A percentile compares a stretch with the other conserved stretches of the same genome.
Conservation (phyloP, 2,888 invertebrate genomes). For the Epinotia brunnichana region DNA sequence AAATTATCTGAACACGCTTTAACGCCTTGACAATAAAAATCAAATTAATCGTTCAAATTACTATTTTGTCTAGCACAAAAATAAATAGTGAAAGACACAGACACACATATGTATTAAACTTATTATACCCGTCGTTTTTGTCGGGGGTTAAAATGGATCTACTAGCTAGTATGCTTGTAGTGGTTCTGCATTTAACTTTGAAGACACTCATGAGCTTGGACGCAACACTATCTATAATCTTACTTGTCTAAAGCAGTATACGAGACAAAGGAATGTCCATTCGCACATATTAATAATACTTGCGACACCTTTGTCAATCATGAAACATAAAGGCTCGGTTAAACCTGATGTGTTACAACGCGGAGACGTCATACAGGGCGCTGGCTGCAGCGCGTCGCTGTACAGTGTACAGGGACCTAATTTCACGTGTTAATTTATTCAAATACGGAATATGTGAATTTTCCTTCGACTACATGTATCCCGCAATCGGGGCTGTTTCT, state of each 20-base stretch:
- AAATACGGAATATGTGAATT: neutral
- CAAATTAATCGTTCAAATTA: neutral
- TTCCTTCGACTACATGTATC: neutral
- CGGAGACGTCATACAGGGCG: neutral
- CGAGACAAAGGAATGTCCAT: constrained; percentile 33
- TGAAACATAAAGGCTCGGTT: neutral
- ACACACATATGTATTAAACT: too few relatives aligned
- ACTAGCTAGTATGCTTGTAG: neutral
- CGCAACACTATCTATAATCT: constrained; percentile 15
- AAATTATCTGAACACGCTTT: neutral
- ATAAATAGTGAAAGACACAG: too few relatives aligned
- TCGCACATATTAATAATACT: constrained; percentile 37
- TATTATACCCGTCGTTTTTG: too few relatives aligned
- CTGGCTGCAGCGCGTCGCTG: too few relatives aligned
- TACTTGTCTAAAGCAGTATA: constrained; percentile 10
- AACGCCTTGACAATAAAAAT: neutral
- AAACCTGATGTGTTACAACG: neutral
- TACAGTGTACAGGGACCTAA: too few relatives aligned
- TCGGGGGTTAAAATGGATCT: too few relatives aligned
- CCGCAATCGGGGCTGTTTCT: neutral
- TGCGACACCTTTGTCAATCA: constrained; percentile 39
- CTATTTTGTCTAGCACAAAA: too few relatives aligned
- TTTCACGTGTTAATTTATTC: neutral
- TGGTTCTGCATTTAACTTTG: neutral
- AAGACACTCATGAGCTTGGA: neutral